These are phyloP conservation scores for Drosophila lacicola DNA, from an alignment of 2,888 invertebrate genomes.

Conservation along the genomic window DNA sequence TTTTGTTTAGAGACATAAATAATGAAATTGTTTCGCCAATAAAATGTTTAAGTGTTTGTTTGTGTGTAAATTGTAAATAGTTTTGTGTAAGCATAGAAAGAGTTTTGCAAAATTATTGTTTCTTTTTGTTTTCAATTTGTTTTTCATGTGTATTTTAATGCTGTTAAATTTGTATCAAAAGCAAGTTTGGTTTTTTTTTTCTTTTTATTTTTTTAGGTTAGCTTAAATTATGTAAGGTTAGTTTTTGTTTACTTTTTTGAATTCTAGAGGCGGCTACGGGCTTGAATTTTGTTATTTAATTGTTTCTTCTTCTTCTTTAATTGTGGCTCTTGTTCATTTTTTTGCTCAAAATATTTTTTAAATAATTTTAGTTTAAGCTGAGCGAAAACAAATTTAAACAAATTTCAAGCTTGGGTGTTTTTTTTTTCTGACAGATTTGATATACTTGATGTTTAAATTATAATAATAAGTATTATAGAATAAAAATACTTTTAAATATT, in stretches of 20 bases:
- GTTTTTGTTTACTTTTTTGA: slow-evolving; percentile 13
- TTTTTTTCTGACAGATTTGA: background rate
- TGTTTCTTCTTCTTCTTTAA: slow-evolving; percentile 4
- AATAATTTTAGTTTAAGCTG: slow-evolving; percentile 9
- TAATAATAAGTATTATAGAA: background rate
- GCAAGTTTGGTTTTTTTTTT: slow-evolving; percentile 17
- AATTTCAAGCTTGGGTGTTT: slow-evolving; percentile 12
- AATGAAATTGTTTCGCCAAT: slow-evolving; percentile 72
- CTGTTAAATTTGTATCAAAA: slow-evolving; percentile 48
- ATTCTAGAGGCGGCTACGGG: slow-evolving; percentile 42
- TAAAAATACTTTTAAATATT: slow-evolving; percentile 4
- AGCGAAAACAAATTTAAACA: slow-evolving; percentile 6
- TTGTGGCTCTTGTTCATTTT: background rate
- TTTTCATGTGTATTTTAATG: slow-evolving; percentile 29
- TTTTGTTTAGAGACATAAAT: slow-evolving; percentile 53
- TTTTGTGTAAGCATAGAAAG: slow-evolving; percentile 67
- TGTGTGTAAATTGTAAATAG: slow-evolving; percentile 56
- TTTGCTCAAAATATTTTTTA: background rate
- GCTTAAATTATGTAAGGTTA: slow-evolving; percentile 24
- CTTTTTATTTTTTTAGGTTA: slow-evolving; percentile 12
- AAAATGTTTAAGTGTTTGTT: slow-evolving; percentile 61
- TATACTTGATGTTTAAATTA: background rate
- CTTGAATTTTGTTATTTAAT: slow-evolving; percentile 7
- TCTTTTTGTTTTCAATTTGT: slow-evolving; percentile 31
- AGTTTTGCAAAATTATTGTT: slow-evolving; percentile 71